A percentile compares a stretch with the other conserved stretches of the same genome.
Conservation (phyloP, 2,888 invertebrate species). For the Clostera curtula region DNA sequence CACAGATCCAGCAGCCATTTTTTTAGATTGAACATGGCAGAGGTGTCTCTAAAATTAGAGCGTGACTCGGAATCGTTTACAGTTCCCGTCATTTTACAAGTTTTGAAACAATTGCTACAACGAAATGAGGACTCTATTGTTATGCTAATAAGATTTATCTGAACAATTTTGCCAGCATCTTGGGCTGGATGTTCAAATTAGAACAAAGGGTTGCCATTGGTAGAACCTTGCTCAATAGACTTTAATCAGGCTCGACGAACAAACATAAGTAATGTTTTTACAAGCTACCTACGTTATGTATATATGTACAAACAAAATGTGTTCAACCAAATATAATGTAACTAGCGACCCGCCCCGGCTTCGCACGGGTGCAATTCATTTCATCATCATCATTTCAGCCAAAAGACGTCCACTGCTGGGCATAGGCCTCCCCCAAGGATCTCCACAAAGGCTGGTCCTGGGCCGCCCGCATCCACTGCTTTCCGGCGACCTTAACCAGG, state of each 20-base stretch:
- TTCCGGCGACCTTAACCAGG: too few species aligned
- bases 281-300: constrained; percentile 5
- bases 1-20: constrained; percentile 30
- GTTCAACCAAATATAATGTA: background rate
- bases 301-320: background rate
- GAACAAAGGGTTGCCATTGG: constrained; percentile 58
- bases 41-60: constrained; percentile 48
- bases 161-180: constrained; percentile 13
- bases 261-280: constrained; percentile 33
- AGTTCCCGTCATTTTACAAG: constrained; percentile 29
- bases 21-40: constrained; percentile 37
- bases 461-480: too few species aligned
- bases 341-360: too few species aligned
- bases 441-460: too few species aligned
- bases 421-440: too few species aligned
- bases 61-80: constrained; percentile 47
- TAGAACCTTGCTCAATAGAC: constrained; percentile 51
- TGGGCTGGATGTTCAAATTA: constrained; percentile 41
- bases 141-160: constrained; percentile 10
- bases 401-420: too few species aligned
- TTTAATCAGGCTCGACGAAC: constrained; percentile 48
- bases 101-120: background rate
- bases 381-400: too few species aligned
- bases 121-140: background rate
- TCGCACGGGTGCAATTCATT: too few species aligned